Conservation (phyloP, 2,113 vertebrate genomes). For the Chloropsis hardwickii region DNA sequence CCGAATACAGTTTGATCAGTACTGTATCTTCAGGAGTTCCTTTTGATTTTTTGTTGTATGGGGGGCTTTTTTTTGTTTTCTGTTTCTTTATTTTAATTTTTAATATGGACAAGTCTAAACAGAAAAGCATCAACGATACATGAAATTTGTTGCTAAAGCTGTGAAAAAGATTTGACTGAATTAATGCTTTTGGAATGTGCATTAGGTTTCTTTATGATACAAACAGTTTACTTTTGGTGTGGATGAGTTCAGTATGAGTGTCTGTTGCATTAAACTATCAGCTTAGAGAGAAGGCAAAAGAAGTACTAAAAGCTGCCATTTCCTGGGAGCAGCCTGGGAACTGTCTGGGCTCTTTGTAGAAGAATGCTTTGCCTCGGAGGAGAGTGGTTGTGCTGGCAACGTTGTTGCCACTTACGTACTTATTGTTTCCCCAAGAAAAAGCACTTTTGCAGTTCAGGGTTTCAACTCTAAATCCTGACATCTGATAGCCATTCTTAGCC, state of each 20-base stretch:
- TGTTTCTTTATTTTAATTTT: not conserved
- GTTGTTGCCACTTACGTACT: not conserved
- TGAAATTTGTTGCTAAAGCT: not conserved
- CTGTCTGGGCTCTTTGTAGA: not conserved
- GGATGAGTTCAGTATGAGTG: not conserved
- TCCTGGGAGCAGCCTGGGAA: not conserved
- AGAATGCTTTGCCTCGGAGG: not conserved
- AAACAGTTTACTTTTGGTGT: not conserved
- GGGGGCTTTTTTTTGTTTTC: rapidly evolving
- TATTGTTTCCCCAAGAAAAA: not conserved
- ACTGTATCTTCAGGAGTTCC: not conserved
- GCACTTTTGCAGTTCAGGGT: not conserved
- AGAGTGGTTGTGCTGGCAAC: not conserved
- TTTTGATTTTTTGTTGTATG: not conserved
- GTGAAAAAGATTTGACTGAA: not conserved
- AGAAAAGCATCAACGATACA: not conserved
- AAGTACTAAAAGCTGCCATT: not conserved
- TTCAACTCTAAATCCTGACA: not conserved
- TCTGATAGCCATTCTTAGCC: not conserved
- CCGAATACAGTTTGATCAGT: not conserved
- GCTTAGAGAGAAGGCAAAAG: not conserved
- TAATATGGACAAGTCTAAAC: not conserved
- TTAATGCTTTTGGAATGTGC: not conserved
- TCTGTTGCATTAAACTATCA: not conserved
- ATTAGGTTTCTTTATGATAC: not conserved